Base-by-base conservation (phyloP, 2,113 vertebrate genomes). In the Gymnocephalus cernua region DNA sequence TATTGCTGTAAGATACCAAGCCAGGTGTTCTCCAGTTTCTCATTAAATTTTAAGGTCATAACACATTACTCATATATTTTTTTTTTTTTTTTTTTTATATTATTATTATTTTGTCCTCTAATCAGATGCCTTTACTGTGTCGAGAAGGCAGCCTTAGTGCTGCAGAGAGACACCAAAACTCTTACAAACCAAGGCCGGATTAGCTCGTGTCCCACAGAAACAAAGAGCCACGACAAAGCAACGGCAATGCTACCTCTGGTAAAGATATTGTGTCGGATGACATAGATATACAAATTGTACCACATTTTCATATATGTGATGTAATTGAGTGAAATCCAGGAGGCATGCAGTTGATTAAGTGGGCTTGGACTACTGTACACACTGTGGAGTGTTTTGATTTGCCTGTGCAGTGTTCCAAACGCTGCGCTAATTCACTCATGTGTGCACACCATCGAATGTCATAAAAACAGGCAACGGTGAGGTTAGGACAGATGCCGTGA, bases 401-500 rank as follows among this genome's bases (percentile, higher is more conserved):
- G 41, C 53, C 38, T 84, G 65, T 79, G 75, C 75, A 72, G 27
- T 3, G 56, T 56, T 89, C 63, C 61, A 66, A 76, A 72, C 9
- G 56, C 79, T 78, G 62, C 10, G 15, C 57, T 8, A 75, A 70
- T n/a, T 71, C 80, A 32, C 69, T 85, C 84, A 81, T 83, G 86
- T 65, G 80, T 75, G 48, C 73, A 35, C 47, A 51, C 50, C 56
- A 13, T 67, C 7, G 51, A 64, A 29, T 68, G 16, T 85, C 47
- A 59, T 25, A 54, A 64, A 62, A 56, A 64, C 66, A 47, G 64
- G 51, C 66, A 11, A 23, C 1, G 19, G 58, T 27, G 88, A 75
- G 83, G 73, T 47, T 53, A 76, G 75, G 80, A 91, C 92, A 81
- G 89, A 89, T 89, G 90, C 73, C 78, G 71, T 18, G 50, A 23